These are phyloP conservation scores for Coremacera marginata DNA, from an alignment of 2,888 invertebrate species.

Conservation along the genomic window DNA sequence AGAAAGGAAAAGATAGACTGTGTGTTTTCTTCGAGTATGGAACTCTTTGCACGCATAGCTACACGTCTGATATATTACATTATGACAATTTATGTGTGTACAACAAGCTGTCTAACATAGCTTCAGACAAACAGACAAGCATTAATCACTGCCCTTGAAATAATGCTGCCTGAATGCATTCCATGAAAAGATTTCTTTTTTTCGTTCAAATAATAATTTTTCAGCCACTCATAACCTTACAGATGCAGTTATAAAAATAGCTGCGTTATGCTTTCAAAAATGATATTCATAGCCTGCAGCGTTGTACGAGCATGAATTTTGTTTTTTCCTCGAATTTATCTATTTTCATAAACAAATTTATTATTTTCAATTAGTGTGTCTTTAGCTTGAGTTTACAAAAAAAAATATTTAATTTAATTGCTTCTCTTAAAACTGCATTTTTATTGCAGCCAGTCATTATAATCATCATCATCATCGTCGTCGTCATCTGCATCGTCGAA, in stretches of 20 bases:
- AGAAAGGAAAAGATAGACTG: background rate
- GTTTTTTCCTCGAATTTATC: background rate
- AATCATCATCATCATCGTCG: background rate
- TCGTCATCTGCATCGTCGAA: background rate
- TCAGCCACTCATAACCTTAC: background rate
- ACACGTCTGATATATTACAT: background rate
- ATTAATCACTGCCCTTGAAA: conserved; percentile 55
- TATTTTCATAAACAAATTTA: conserved; percentile 36
- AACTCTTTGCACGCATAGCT: no score
- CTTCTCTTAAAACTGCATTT: background rate
- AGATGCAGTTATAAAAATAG: conserved; percentile 5
- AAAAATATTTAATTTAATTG: conserved; percentile 9
- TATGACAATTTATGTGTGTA: conserved; percentile 19
- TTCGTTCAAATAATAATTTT: background rate
- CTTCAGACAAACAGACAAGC: conserved; percentile 36
- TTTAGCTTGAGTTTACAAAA: no score
- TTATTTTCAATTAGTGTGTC: conserved; percentile 41
- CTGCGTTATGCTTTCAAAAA: background rate
- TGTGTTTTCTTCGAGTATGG: no score
- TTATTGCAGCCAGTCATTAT: conserved; percentile 17
- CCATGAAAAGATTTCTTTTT: background rate
- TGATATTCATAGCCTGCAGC: background rate
- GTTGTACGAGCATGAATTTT: no score
- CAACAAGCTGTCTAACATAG: conserved; percentile 8
- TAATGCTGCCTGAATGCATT: conserved; percentile 24